Evolutionary conservation across 2,113 vertebrate genomes (phyloP).

Genomic region (Anhinga anhinga): DNA sequence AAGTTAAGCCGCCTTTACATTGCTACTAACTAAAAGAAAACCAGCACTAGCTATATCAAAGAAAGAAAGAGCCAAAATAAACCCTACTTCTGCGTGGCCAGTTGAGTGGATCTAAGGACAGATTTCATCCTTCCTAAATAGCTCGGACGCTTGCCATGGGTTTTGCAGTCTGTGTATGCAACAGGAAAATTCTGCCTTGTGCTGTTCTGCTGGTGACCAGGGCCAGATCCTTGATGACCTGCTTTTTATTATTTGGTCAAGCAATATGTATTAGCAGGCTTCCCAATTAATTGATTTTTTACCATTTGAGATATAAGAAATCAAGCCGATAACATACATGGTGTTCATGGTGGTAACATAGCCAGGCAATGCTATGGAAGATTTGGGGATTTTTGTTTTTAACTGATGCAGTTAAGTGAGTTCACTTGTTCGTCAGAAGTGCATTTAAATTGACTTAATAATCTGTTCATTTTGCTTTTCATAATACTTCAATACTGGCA

Average conservation of each 20-base stretch:
- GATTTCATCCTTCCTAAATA: background rate
- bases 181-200: background rate
- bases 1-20: background rate
- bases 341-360: background rate
- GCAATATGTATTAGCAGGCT: background rate
- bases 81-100: background rate
- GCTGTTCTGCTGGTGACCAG: background rate
- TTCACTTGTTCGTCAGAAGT: constrained; percentile 14
- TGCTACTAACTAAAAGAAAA: background rate
- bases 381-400: background rate
- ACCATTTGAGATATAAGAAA: background rate
- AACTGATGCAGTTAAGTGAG: background rate
- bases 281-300: background rate
- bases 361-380: background rate
- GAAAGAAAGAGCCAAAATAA: background rate
- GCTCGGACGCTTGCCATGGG: background rate
- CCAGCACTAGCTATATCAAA: background rate
- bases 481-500: background rate
- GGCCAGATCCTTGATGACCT: background rate
- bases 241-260: constrained; percentile 7
- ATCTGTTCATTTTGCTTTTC: constrained; percentile 22
- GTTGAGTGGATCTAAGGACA: background rate
- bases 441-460: constrained; percentile 1
- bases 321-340: background rate
- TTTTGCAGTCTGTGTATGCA: background rate